Evolutionary conservation across 2,888 invertebrate species (phyloP).

Genomic region (Beris chalybata): DNA sequence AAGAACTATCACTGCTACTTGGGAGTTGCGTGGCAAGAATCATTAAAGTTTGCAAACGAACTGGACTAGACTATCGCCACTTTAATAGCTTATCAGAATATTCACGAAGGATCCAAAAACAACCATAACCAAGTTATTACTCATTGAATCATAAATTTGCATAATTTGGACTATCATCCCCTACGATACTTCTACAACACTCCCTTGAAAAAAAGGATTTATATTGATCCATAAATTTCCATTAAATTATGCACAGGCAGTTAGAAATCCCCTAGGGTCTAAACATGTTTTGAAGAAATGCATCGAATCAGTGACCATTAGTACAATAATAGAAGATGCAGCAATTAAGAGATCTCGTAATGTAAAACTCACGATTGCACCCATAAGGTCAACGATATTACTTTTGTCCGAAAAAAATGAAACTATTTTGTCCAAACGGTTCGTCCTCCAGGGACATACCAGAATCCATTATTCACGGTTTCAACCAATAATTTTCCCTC

Average conservation of each 20-base stretch:
- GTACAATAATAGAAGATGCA: conserved; percentile 13
- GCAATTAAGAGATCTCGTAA: conserved; percentile 27
- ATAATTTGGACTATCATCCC: background rate
- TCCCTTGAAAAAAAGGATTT: background rate
- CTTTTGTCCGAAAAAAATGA: conserved; percentile 18
- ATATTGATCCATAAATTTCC: background rate
- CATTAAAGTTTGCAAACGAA: too few relatives aligned
- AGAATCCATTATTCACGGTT: conserved; percentile 29
- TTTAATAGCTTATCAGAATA: too few relatives aligned
- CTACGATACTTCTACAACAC: background rate
- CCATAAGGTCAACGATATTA: conserved; percentile 24
- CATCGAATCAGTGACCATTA: too few relatives aligned
- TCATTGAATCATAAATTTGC: too few relatives aligned
- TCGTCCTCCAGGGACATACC: conserved; percentile 15
- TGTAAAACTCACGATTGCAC: conserved; percentile 20
- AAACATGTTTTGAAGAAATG: too few relatives aligned
- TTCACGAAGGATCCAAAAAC: too few relatives aligned
- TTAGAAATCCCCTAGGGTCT: background rate
- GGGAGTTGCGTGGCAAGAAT: too few relatives aligned
- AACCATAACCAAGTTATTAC: too few relatives aligned
- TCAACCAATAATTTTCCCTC: conserved; percentile 15
- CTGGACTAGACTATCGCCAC: too few relatives aligned
- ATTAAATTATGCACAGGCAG: background rate
- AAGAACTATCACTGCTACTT: too few relatives aligned
- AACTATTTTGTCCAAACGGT: conserved; percentile 17